phyloP scores from a whole-genome alignment of 2,797 vertebrate species.

The Bradypodion ventrale region DNA sequence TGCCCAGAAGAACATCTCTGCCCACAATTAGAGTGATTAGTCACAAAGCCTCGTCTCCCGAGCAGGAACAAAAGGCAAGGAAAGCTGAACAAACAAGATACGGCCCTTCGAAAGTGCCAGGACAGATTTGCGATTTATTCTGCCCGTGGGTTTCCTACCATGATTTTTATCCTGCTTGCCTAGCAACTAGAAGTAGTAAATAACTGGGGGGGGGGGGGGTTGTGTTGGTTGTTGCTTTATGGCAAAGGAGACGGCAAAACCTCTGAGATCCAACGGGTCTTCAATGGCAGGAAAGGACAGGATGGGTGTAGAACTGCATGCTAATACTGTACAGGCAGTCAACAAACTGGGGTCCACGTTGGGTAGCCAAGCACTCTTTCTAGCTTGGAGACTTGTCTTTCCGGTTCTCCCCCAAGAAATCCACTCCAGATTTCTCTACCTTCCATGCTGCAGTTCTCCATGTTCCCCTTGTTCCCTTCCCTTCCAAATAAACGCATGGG shows the following conservation, averaged over 20 bases:
- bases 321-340: background rate
- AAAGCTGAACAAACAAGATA: conserved; percentile 24
- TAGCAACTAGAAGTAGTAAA: conserved; percentile 11
- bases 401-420: background rate
- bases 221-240: too few relatives aligned
- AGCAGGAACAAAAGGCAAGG: conserved; percentile 20
- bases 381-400: background rate
- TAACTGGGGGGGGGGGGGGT: too few relatives aligned
- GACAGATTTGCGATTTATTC: background rate
- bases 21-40: conserved; percentile 3
- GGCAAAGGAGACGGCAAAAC: conserved; percentile 34
- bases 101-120: background rate
- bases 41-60: conserved; percentile 44
- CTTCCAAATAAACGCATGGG: too few relatives aligned
- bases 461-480: too few relatives aligned
- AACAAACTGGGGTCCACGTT: background rate
- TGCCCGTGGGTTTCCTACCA: background rate
- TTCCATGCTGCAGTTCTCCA: background rate
- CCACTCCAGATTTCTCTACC: background rate
- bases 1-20: conserved; percentile 47
- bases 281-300: background rate
- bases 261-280: background rate
- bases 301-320: background rate
- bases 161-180: rapidly evolving
- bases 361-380: background rate